A percentile compares a stretch with the other conserved stretches of the same genome.
phyloP scores from a whole-genome alignment of 2,797 vertebrate genomes.

The Lagocephalus sceleratus region DNA sequence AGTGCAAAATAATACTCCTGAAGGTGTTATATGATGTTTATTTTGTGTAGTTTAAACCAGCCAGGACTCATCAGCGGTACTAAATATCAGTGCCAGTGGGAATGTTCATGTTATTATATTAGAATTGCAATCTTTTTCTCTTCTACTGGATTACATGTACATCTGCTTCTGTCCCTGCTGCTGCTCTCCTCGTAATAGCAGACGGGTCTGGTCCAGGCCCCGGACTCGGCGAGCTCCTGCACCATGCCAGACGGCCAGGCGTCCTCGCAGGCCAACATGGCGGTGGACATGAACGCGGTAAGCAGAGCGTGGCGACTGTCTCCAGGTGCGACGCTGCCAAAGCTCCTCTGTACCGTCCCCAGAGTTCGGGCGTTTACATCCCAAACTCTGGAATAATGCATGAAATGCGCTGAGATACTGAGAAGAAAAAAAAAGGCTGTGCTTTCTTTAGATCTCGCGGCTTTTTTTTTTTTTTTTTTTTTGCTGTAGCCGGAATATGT shows the following conservation, averaged over 20 bases:
- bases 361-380: background rate
- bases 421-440: background rate
- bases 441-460: slow-evolving; percentile 45
- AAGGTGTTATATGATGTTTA: no score
- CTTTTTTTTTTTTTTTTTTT: slow-evolving; percentile 34
- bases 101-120: background rate
- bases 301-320: slow-evolving; percentile 29
- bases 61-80: no score
- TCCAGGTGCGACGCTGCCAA: background rate
- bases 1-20: no score
- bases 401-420: slow-evolving; percentile 3
- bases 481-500: slow-evolving; percentile 50
- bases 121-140: slow-evolving; percentile 7
- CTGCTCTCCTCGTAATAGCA: slow-evolving; percentile 30
- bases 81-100: no score
- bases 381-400: background rate
- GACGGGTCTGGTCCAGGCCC: slow-evolving; percentile 77
- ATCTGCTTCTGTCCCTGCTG: slow-evolving; percentile 10
- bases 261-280: slow-evolving; percentile 76
- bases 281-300: slow-evolving; percentile 87
- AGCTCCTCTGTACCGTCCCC: background rate
- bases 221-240: slow-evolving; percentile 74
- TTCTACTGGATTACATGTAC: slow-evolving; percentile 1
- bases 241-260: slow-evolving; percentile 80
- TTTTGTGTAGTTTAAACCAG: no score